These are phyloP conservation scores for Girardinichthys multiradiatus DNA, from an alignment of 2,113 vertebrate genomes.

Conservation along the genomic window DNA sequence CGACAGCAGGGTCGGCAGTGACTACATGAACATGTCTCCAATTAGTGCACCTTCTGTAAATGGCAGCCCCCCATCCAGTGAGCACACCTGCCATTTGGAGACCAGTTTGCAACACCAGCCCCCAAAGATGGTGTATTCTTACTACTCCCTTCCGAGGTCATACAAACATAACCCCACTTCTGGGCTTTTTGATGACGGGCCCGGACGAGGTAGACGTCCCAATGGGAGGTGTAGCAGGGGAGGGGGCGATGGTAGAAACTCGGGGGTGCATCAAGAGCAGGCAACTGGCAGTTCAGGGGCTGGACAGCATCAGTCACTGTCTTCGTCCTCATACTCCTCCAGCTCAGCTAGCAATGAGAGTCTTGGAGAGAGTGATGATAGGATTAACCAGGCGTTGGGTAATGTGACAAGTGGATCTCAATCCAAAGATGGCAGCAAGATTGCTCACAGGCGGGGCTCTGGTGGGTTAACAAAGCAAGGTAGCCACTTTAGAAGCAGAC, in stretches of 20 bases:
- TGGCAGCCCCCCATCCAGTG: constrained; percentile 73
- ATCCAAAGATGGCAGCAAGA: constrained; percentile 58
- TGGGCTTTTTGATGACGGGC: constrained; percentile 71
- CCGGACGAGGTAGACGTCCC: constrained; percentile 68
- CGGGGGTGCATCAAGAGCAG: constrained; percentile 53
- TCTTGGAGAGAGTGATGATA: constrained; percentile 80
- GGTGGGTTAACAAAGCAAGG: constrained; percentile 67
- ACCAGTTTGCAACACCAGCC: constrained; percentile 66
- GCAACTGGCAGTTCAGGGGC: constrained; percentile 27
- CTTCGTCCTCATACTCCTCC: constrained; percentile 83
- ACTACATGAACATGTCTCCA: constrained; percentile 88
- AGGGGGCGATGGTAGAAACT: constrained; percentile 45
- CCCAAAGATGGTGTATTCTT: constrained; percentile 82
- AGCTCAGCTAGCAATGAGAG: constrained; percentile 85
- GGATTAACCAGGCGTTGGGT: constrained; percentile 42
- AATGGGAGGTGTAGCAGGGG: constrained; percentile 55
- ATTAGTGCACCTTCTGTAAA: constrained; percentile 77
- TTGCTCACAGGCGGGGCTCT: constrained; percentile 66
- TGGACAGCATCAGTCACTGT: constrained; percentile 74
- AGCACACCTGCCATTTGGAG: constrained; percentile 51
- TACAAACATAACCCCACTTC: constrained; percentile 76
- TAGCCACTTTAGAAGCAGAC: constrained; percentile 63
- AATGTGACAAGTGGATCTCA: constrained; percentile 37
- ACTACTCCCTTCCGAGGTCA: constrained; percentile 80
- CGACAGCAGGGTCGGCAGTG: constrained; percentile 74